phyloP scores from a whole-genome alignment of 2,113 vertebrate genomes.

The Petroica traversi region DNA sequence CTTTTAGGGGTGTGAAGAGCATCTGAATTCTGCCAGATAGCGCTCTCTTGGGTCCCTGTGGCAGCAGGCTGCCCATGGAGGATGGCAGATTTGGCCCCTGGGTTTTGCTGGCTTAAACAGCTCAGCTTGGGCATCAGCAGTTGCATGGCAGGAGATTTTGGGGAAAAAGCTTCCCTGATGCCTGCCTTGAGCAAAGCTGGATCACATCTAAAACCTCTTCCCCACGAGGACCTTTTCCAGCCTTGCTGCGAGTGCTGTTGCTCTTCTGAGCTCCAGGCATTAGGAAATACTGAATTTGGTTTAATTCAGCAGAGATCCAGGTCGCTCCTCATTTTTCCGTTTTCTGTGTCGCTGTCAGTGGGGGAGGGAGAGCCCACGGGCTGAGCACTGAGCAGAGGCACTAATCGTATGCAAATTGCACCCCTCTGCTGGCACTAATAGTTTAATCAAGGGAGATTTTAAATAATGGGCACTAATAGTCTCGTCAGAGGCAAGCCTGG shows the following conservation, averaged over 20 bases:
- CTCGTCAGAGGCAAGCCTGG: background rate
- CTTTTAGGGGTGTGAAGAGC: background rate
- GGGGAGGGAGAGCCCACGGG: slow-evolving; percentile 10
- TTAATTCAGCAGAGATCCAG: slow-evolving; percentile 10
- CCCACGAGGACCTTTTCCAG: background rate
- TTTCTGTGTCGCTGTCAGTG: background rate
- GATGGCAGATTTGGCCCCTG: background rate
- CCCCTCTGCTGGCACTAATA: slow-evolving; percentile 32
- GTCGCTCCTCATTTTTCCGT: rapidly evolving
- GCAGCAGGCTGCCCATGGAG: background rate
- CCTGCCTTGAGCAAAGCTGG: background rate
- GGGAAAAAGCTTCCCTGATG: background rate
- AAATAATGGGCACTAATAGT: slow-evolving; percentile 29
- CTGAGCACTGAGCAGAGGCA: background rate
- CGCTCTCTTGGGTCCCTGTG: background rate
- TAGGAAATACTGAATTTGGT: background rate
- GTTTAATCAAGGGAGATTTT: slow-evolving; percentile 53
- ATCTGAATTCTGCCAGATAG: background rate
- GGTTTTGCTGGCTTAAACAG: background rate
- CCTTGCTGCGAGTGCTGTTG: background rate
- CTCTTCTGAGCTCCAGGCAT: background rate
- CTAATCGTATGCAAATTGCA: slow-evolving; percentile 54
- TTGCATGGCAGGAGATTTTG: background rate
- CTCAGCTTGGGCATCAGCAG: background rate
- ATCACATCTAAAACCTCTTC: background rate